These are phyloP conservation scores for Barnardius zonarius DNA, from an alignment of 2,113 vertebrate species.

Conservation along the genomic window DNA sequence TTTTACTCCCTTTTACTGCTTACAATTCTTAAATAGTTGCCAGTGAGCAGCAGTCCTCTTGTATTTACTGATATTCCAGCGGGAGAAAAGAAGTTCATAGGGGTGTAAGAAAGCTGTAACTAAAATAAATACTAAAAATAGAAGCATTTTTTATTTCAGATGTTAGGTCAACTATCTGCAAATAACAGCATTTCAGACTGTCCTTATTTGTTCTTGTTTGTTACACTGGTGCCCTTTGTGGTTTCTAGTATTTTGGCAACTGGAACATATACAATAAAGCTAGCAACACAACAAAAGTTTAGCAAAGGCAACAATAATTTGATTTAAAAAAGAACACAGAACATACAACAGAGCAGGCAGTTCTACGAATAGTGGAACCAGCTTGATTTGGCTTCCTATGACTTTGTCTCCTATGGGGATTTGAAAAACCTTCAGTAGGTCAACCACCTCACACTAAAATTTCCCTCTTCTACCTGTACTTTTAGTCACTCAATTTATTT, in stretches of 20 bases:
- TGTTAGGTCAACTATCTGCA: slow-evolving; percentile 1
- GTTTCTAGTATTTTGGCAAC: slow-evolving; percentile 49
- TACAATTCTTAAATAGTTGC: neutral
- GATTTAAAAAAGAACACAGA: neutral
- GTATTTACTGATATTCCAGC: neutral
- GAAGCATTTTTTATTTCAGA: slow-evolving; percentile 14
- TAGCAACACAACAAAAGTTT: slow-evolving; percentile 15
- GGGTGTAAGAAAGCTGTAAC: neutral
- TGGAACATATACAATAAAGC: slow-evolving; percentile 11
- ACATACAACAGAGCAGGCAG: neutral
- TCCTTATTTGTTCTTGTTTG: slow-evolving; percentile 56
- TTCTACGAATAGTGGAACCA: neutral
- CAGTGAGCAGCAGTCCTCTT: neutral
- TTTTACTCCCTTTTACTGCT: neutral
- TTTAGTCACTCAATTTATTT: neutral
- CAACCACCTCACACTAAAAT: neutral
- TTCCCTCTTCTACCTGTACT: neutral
- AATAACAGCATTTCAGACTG: neutral
- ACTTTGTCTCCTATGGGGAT: neutral
- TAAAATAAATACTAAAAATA: slow-evolving; percentile 30
- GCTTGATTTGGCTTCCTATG: neutral
- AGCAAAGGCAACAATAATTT: neutral
- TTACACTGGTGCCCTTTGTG: slow-evolving; percentile 9
- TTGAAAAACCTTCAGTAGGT: neutral
- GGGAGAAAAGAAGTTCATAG: neutral